phyloP scores from a whole-genome alignment of 1,140 invertebrate species.

The Bombus cullumanus region DNA sequence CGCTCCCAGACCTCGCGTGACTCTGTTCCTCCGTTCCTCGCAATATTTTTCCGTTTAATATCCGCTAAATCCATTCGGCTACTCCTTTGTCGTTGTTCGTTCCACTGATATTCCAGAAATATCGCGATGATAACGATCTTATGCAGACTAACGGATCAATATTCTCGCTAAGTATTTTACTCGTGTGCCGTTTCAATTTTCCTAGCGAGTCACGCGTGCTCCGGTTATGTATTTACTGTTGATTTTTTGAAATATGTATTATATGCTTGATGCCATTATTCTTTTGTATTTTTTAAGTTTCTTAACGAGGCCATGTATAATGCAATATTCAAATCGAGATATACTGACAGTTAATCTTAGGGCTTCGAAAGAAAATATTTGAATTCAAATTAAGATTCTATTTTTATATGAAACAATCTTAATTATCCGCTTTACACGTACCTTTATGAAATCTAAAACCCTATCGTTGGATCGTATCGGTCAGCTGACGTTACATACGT shows the following conservation, averaged over 20 bases:
- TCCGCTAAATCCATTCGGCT: conserved; percentile 36
- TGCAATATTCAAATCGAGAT: not conserved
- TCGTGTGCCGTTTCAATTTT: not conserved
- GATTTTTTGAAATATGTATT: not conserved
- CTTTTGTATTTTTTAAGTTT: not conserved
- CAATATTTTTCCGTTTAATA: conserved; percentile 34
- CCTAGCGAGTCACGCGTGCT: not conserved
- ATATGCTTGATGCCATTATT: no score
- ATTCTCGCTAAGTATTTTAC: conserved; percentile 25
- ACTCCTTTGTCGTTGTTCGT: not conserved
- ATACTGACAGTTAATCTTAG: not conserved
- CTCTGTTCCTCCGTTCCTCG: conserved; percentile 10
- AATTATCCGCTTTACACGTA: not conserved
- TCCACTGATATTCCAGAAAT: conserved; percentile 15
- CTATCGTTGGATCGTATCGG: conserved; percentile 19
- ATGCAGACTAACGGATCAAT: conserved; percentile 28
- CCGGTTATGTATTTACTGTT: not conserved
- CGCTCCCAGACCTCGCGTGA: conserved; percentile 57
- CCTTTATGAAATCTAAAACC: not conserved
- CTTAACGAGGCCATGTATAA: no score
- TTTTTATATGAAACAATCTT: not conserved
- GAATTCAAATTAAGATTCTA: not conserved
- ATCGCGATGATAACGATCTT: conserved; percentile 40
- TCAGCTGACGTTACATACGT: conserved; percentile 54
- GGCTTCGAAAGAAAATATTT: not conserved